Evolutionary conservation across 2,888 invertebrate species (phyloP), one percentile per base, ranked within the genome.

Genomic region (Morinoia aosen): DNA sequence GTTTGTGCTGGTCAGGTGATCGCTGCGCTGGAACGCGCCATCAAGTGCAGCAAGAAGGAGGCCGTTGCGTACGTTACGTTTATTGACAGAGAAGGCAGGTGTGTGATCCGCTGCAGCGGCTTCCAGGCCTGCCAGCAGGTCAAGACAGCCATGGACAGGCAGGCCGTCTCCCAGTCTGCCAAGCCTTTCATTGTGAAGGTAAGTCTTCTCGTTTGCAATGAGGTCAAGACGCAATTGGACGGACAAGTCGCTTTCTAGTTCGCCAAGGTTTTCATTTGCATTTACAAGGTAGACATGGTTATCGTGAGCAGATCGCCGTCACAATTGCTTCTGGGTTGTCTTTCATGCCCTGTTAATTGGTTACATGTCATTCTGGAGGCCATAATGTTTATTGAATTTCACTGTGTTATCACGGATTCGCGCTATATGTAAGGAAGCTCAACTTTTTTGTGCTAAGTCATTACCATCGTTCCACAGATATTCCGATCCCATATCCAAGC

Each of bases 1-100:
- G 19, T 33, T 76, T 90, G 0, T 40, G 90, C 19, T 90, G 90
- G 11, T 19, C 96, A 98, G 98, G 99, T 99, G 25, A 99, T 99
- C 96, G 98, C 98, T 95, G 99, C 99, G 0, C 97, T 99, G 96
- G 98, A 98, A 33, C 98, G 99, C 96, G 98, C 99, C 64, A 98
- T 99, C 97, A 98, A 98, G 97, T 99, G 99, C 97, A 98, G 98
- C 64, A 98, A 99, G 97, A 98, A 98, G 97, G 98, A 98, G 97
- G 99, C 99, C 0, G 98, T 99, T 97, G 99, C 99, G 97, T 98
- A 98, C 97, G 99, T 99, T 10, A 99, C 99, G 11, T 98, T 98
- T 96, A 99, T 99, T 96, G 99, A 99, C 97, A 98, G 99, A 97
- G 99, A 99, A 97, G 99, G 99, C 0, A 98, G 99, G 91, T 98